These are phyloP conservation scores for Drymonia ruficornis DNA, from an alignment of 2,888 invertebrate genomes.

Conservation along the genomic window DNA sequence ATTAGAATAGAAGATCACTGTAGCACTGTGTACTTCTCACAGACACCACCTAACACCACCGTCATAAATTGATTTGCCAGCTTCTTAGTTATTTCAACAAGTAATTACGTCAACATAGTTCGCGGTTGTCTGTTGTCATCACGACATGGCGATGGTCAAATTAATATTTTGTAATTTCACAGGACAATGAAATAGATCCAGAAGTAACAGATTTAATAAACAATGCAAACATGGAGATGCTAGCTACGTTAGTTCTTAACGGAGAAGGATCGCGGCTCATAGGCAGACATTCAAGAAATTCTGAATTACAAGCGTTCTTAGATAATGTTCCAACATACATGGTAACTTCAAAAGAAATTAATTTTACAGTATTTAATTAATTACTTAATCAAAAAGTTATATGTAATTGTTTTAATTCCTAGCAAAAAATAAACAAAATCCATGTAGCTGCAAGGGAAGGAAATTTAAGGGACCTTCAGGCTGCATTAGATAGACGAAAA, in stretches of 20 bases:
- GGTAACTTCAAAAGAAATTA: conserved; percentile 80
- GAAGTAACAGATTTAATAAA: conserved; percentile 88
- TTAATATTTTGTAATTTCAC: conserved; percentile 36
- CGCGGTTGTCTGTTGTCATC: conserved; percentile 48
- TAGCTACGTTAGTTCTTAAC: conserved; percentile 94
- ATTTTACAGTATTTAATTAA: background rate
- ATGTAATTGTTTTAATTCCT: conserved; percentile 38
- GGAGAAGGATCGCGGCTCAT: conserved; percentile 93
- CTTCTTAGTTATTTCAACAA: conserved; percentile 66
- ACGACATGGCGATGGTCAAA: background rate
- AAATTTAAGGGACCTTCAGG: conserved; percentile 92
- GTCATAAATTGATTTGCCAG: conserved; percentile 79
- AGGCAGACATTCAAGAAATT: conserved; percentile 88
- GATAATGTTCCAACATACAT: conserved; percentile 94
- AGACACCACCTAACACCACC: conserved; percentile 74
- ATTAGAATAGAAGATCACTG: conserved; percentile 75
- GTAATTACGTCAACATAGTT: conserved; percentile 44
- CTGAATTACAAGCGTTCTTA: conserved; percentile 93
- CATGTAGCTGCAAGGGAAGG: conserved; percentile 94
- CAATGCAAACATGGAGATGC: conserved; percentile 93
- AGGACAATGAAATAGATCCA: conserved; percentile 85
- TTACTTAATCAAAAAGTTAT: background rate
- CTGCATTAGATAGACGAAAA: conserved; percentile 94
- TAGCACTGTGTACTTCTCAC: conserved; percentile 74
- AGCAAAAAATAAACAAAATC: conserved; percentile 96